Base-by-base conservation (phyloP, 2,113 vertebrate species). In the Pampusana beccarii region DNA sequence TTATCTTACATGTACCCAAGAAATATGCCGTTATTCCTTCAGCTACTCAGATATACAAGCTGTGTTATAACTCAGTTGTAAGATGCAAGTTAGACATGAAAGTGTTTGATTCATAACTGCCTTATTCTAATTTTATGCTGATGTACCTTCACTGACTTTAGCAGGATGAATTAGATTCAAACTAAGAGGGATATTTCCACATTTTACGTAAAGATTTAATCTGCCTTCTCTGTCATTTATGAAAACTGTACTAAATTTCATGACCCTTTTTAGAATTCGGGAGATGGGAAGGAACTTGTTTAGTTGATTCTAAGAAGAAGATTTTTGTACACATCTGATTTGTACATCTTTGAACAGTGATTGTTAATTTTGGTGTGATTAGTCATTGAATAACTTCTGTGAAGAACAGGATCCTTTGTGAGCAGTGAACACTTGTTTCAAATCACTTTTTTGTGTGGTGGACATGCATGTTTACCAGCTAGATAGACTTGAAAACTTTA, bases 81-180 rank as follows among this genome's bases (percentile, higher is more conserved):
- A 72, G 65, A 75, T 60, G 16, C 69, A 92, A 88, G 61, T 78
- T 92, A 86, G 57, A 62, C 19, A n/a, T 72, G 29, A 71, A 86
- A 84, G 65, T 94, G 9, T 46, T 78, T 91, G 83, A 95, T 93
- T 94, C 75, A 79, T 86, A 81, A 51, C 70, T 56, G 16, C 33
- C 26, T 69, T 80, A 89, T 81, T 95, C 77, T 92, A 81, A 89
- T 95, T 91, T 92, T 95, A 79, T 95, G 70, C 48, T 89, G 60
- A 91, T 81, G 24, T 71, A 61, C 65, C 65, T 93, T 92, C 70
- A 78, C 21, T 74, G 77, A 71, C 18, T 92, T 89, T 80, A 89
- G 16, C 81, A 48, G 60, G 80, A 78, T 84, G 48, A 95, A 88
- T 92, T 89, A 79, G 79, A 81, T 84, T 93, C 53, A 67, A 62